Conservation (phyloP, 2,888 invertebrate species). For the Leucophenga maculata region DNA sequence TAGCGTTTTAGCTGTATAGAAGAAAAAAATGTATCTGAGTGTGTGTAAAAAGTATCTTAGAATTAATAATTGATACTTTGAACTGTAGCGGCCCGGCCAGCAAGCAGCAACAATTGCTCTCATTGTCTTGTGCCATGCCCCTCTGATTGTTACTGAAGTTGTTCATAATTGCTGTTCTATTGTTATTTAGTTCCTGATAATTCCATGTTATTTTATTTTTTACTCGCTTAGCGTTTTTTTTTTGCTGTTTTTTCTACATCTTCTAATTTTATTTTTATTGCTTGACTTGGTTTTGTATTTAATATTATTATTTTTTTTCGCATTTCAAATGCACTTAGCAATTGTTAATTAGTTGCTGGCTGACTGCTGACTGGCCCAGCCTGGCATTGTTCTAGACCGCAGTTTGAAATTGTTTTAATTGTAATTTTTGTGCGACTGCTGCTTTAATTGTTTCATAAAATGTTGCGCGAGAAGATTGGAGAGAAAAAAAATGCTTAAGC, state of each 20-base stretch:
- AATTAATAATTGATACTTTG: constrained; percentile 31
- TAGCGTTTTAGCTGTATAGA: constrained; percentile 18
- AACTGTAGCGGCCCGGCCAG: constrained; percentile 6
- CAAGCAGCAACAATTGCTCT: constrained; percentile 17
- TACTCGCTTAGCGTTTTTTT: background rate
- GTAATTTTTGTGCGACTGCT: constrained; percentile 6
- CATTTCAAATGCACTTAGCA: constrained; percentile 16
- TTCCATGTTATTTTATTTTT: constrained; percentile 23
- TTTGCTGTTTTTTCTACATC: background rate
- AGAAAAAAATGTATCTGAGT: background rate
- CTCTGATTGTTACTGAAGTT: constrained; percentile 9
- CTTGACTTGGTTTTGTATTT: background rate
- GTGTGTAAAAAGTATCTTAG: constrained; percentile 9
- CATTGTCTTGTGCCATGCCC: constrained; percentile 36
- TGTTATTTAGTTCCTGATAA: constrained; percentile 29
- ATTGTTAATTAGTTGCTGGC: constrained; percentile 10
- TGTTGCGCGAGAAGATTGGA: background rate
- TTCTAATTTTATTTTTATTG: background rate
- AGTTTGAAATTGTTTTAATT: constrained; percentile 2
- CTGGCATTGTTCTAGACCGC: constrained; percentile 11
- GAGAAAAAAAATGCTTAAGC: background rate
- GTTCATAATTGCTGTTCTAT: constrained; percentile 25
- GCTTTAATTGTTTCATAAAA: constrained; percentile 14
- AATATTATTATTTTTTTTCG: constrained; percentile 7
- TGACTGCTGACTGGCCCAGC: background rate